Percentiles rank a stretch among this genome's conserved stretches.
phyloP scores from a whole-genome alignment of 2,797 vertebrate genomes.

The Ataeniobius toweri region DNA sequence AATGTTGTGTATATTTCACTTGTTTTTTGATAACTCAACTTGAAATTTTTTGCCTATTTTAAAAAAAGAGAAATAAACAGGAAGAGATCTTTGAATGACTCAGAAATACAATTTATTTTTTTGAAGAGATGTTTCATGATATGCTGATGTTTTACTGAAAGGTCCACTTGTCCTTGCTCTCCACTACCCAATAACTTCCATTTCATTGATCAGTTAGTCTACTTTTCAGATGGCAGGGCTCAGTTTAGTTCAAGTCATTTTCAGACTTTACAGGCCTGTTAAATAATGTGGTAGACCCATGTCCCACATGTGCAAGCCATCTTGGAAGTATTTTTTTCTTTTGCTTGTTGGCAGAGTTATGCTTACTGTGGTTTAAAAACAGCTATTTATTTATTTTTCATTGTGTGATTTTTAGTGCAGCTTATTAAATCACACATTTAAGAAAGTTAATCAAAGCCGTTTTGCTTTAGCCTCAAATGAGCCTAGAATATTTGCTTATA shows the following conservation, averaged over 20 bases:
- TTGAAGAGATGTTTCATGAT: neutral
- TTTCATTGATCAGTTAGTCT: neutral
- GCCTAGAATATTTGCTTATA: neutral
- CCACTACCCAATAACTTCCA: neutral
- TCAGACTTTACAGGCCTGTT: neutral
- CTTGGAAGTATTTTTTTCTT: constrained; percentile 1
- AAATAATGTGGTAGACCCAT: constrained; percentile 1
- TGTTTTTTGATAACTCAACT: constrained; percentile 25
- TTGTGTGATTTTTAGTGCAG: neutral
- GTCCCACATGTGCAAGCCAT: constrained; percentile 2
- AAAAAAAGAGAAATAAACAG: constrained; percentile 51
- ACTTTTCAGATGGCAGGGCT: constrained; percentile 1
- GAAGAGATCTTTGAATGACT: constrained; percentile 6
- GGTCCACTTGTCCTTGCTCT: constrained; percentile 1
- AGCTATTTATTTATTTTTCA: neutral
- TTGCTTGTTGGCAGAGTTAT: neutral
- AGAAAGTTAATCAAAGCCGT: neutral
- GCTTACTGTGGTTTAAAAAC: neutral
- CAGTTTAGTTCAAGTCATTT: constrained; percentile 8
- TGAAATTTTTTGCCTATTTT: constrained; percentile 38
- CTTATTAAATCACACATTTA: neutral
- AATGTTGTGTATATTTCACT: constrained; percentile 13
- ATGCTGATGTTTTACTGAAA: constrained; percentile 3
- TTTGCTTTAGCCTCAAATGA: neutral
- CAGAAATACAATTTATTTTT: constrained; percentile 1